Base-by-base conservation (phyloP, 2,797 vertebrate genomes). In the Loriculus beryllinus region DNA sequence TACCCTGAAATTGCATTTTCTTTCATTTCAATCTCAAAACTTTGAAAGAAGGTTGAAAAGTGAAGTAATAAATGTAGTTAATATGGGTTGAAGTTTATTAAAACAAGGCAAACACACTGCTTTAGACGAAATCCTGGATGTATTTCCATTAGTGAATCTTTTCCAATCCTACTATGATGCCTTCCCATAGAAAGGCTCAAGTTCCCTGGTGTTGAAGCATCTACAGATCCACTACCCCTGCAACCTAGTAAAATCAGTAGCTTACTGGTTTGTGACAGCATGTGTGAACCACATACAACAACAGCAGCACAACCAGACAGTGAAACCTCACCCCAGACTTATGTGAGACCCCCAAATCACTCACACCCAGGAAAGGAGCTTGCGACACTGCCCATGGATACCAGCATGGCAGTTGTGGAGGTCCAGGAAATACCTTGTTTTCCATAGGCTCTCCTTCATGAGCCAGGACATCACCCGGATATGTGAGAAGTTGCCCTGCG, bases 1-100 rank as follows among this genome's bases (percentile, higher is more conserved):
- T 82, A 78, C 77, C 90, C 89, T 87, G 88, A 89, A 96, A 96
- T 86, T 57, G 35, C 81, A 45, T 81, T 95, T 96, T 86, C 91
- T 45, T 82, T 57, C 40, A 75, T 76, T 88, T 86, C 62, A 35
- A 69, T 71, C 64, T 88, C 52, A 85, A 88, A 95, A 92, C 33
- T 95, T 94, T 49, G 64, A 86, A 94, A 72, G 22, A 74, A 85
- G 56, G 70, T 57, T 81, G 77, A 79, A 95, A 94, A 96, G 75
- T 49, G 92, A 96, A 96, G 95, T 67, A 88, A 81, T 90, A 74
- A 90, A 26, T 26, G 59, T 13, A 60, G 60, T 88, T 94, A 92
- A 94, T 93, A 83, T 2, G 19, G 77, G 54, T 51, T 72, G 60
- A 56, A 75, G 74, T 79, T 80, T 86, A 90, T 88, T 92, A 88